A percentile compares a stretch with the other conserved stretches of the same genome.
These are phyloP conservation scores for Agrochola lychnidis DNA, from an alignment of 2,888 invertebrate species.

Conservation along the genomic window DNA sequence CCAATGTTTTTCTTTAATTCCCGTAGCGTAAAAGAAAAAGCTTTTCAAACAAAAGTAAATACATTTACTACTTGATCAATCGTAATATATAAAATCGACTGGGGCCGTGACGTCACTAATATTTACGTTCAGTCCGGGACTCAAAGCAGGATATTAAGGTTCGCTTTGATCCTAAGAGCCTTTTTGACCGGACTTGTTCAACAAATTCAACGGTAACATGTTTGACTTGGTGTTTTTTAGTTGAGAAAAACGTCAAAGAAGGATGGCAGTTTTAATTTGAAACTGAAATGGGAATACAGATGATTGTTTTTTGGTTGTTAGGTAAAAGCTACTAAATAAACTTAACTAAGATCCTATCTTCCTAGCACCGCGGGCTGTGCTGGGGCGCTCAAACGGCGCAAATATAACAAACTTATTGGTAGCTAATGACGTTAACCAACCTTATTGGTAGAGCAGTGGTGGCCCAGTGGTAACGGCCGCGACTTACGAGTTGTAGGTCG, in stretches of 20 bases:
- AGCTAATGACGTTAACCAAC: too few relatives aligned
- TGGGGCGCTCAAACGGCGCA: too few relatives aligned
- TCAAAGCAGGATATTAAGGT: conserved; percentile 71
- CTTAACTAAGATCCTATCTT: neutral
- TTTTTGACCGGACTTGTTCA: conserved; percentile 77
- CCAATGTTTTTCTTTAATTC: conserved; percentile 53
- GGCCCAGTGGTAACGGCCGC: too few relatives aligned
- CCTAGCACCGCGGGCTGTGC: too few relatives aligned
- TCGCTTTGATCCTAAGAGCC: conserved; percentile 75
- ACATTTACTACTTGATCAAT: conserved; percentile 51
- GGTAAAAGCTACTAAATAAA: neutral
- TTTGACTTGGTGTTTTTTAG: conserved; percentile 71
- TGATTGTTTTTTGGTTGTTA: neutral
- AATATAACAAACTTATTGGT: too few relatives aligned
- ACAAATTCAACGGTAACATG: conserved; percentile 76
- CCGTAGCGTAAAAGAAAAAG: conserved; percentile 21
- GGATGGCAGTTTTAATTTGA: conserved; percentile 3
- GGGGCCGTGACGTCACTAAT: conserved; percentile 70
- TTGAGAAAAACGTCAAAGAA: conserved; percentile 40
- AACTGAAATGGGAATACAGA: neutral
- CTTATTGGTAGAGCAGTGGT: too few relatives aligned
- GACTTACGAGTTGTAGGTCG: too few relatives aligned
- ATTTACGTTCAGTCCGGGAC: conserved; percentile 74
- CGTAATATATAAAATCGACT: conserved; percentile 54
- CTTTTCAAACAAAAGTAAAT: conserved; percentile 47